phyloP scores from a whole-genome alignment of 2,797 vertebrate genomes.

The Eulemur coronatus region DNA sequence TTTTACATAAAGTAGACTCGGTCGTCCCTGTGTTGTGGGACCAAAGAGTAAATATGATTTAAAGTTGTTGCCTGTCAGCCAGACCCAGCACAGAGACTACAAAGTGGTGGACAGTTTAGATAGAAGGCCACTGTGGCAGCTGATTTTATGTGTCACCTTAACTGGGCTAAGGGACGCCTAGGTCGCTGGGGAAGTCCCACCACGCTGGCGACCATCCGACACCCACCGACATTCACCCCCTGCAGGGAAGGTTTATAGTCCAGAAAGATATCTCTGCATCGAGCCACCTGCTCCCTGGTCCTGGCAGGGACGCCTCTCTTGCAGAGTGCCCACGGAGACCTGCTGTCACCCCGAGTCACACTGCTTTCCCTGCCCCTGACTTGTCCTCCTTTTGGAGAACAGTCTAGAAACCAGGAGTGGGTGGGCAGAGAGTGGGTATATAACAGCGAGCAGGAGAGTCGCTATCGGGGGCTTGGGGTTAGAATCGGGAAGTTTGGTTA shows the following conservation, averaged over 20 bases:
- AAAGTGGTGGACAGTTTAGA: background rate
- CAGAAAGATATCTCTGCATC: background rate
- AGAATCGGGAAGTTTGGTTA: background rate
- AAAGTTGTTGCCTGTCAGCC: background rate
- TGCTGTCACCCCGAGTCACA: background rate
- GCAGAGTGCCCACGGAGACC: background rate
- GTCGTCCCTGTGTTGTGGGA: background rate
- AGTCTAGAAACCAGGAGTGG: background rate
- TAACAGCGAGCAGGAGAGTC: background rate
- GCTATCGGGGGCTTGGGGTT: background rate
- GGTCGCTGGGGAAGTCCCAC: background rate
- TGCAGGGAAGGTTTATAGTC: background rate
- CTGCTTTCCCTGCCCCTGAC: background rate
- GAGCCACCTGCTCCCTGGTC: background rate
- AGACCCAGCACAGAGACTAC: background rate
- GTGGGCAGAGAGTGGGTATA: background rate
- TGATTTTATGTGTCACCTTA: background rate
- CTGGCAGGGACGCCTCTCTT: background rate
- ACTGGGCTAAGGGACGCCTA: background rate
- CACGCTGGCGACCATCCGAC: background rate
- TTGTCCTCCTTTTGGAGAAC: background rate
- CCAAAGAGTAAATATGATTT: conserved; percentile 25
- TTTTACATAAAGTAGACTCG: conserved; percentile 52
- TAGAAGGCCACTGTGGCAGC: background rate
- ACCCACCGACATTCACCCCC: background rate